Evolutionary conservation across 2,888 invertebrate genomes (phyloP).

Genomic region (Hypsopygia costalis): DNA sequence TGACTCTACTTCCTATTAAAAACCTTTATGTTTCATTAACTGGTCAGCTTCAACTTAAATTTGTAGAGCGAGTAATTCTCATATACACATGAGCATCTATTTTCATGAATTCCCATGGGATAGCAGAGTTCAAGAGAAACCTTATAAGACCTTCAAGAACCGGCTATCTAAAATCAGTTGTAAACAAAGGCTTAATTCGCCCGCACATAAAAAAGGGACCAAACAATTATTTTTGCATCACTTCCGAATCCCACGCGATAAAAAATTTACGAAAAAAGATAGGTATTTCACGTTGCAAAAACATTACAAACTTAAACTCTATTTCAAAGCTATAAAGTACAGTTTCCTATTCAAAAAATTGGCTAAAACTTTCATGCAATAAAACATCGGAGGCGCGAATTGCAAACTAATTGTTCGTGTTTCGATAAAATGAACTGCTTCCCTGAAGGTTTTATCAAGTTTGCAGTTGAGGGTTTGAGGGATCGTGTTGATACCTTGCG

Average conservation of each 20-base stretch:
- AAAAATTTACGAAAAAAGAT: slow-evolving; percentile 54
- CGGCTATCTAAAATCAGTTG: neutral
- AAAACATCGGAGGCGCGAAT: slow-evolving; percentile 59
- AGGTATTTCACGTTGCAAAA: slow-evolving; percentile 28
- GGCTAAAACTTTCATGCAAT: slow-evolving; percentile 26
- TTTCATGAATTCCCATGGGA: no score
- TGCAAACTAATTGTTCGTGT: slow-evolving; percentile 59
- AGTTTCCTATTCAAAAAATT: no score
- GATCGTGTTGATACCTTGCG: slow-evolving; percentile 15
- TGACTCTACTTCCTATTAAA: no score
- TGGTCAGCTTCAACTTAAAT: no score
- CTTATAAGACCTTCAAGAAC: no score
- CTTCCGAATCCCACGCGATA: slow-evolving; percentile 50
- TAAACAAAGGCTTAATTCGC: slow-evolving; percentile 29
- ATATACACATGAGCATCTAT: no score
- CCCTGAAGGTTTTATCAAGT: slow-evolving; percentile 17
- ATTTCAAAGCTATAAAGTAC: no score
- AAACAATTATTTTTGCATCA: slow-evolving; percentile 62
- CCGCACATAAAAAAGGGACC: slow-evolving; percentile 40
- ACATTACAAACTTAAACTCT: no score
- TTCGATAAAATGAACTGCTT: slow-evolving; percentile 49
- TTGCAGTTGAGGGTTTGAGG: slow-evolving; percentile 13
- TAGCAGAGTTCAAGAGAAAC: no score
- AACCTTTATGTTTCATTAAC: no score
- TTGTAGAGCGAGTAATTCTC: no score